These are phyloP conservation scores for Sebastolobus alascanus DNA, from an alignment of 2,797 vertebrate species.

Conservation along the genomic window DNA sequence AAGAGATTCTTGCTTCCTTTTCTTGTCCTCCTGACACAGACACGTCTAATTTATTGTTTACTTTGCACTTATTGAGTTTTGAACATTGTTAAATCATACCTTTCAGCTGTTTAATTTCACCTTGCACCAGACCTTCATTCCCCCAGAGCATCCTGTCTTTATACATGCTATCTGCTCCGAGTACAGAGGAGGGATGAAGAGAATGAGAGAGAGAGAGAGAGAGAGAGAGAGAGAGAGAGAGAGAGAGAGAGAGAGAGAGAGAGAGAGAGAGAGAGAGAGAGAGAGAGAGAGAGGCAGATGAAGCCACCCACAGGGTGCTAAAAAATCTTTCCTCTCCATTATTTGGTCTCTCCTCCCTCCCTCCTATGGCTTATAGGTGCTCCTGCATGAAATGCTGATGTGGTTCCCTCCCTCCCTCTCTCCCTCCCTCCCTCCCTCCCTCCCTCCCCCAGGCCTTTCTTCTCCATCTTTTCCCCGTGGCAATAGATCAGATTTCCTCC, in stretches of 20 bases:
- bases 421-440: constrained; percentile 43
- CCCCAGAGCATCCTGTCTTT: constrained; percentile 84
- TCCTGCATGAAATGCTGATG: constrained; percentile 91
- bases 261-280: background rate
- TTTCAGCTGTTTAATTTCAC: constrained; percentile 94
- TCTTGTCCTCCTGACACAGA: constrained; percentile 87
- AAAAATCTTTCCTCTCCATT: constrained; percentile 70
- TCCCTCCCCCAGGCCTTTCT: constrained; percentile 85
- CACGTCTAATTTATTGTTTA: constrained; percentile 95
- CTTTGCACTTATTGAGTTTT: constrained; percentile 93
- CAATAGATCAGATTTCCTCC: constrained; percentile 95
- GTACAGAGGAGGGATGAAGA: constrained; percentile 39
- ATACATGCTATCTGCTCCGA: constrained; percentile 75
- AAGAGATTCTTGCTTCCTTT: constrained; percentile 76
- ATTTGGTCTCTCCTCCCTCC: constrained; percentile 72
- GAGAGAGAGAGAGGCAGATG: constrained; percentile 14
- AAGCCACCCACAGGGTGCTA: constrained; percentile 70
- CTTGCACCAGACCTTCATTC: constrained; percentile 84
- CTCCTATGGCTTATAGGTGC: constrained; percentile 85
- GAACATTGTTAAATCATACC: constrained; percentile 95
- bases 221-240: background rate
- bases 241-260: constrained; percentile 4
- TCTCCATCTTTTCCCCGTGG: constrained; percentile 91
- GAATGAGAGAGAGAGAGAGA: constrained; percentile 1
- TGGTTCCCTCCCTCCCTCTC: constrained; percentile 73